phyloP scores from a whole-genome alignment of 92 coral and sea anemone genomes.

The Parazoanthus atlanticus region DNA sequence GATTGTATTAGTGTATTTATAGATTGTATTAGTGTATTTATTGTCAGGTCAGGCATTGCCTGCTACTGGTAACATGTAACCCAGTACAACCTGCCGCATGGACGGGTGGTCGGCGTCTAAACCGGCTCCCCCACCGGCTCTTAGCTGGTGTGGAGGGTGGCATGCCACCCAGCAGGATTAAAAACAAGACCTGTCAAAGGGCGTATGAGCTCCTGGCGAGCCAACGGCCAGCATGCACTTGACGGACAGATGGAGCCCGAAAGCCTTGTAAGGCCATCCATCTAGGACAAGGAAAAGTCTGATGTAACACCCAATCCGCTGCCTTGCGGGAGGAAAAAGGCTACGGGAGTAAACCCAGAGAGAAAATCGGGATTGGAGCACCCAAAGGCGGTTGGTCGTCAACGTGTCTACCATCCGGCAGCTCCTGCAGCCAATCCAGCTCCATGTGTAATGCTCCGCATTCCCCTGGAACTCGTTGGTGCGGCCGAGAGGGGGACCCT shows the following conservation, averaged over 20 bases:
- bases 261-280: not conserved
- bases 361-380: constrained; percentile 24
- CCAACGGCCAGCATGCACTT: too few species aligned
- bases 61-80: too few species aligned
- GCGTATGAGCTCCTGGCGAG: not conserved
- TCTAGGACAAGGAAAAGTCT: not conserved
- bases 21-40: too few species aligned
- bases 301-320: constrained; percentile 22
- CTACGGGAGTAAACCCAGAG: constrained; percentile 28
- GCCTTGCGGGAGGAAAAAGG: constrained; percentile 13
- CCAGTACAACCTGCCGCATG: too few species aligned
- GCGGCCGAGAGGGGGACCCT: constrained; percentile 20
- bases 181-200: too few species aligned
- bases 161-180: too few species aligned
- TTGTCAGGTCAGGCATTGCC: too few species aligned
- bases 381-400: constrained; percentile 6
- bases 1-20: too few species aligned
- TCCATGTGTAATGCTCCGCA: not conserved
- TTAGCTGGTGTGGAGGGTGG: too few species aligned
- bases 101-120: too few species aligned
- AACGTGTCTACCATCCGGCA: constrained; percentile 22
- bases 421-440: constrained; percentile 42
- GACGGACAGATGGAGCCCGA: not conserved
- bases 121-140: too few species aligned
- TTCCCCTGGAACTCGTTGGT: not conserved